These are phyloP conservation scores for Neodiprion lecontei DNA, from an alignment of 1,140 invertebrate species.

Conservation along the genomic window DNA sequence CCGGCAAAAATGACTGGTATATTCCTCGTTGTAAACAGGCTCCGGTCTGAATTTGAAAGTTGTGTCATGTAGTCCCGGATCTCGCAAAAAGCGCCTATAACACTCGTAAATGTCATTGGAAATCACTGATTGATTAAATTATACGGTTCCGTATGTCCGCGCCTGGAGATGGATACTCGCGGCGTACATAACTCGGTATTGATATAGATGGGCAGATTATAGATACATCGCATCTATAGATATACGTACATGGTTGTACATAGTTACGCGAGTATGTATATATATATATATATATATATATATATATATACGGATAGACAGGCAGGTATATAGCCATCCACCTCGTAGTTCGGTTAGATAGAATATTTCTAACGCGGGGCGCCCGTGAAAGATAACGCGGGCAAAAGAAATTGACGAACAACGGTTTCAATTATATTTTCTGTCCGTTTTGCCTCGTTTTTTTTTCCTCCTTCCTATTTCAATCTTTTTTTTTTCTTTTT, in stretches of 20 bases:
- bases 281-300: too few species aligned
- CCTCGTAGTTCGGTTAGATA: not conserved
- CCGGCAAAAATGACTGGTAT: not conserved
- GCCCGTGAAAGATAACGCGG: not conserved
- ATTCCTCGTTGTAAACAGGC: not conserved
- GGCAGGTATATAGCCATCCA: too few species aligned
- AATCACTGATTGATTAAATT: slow-evolving; percentile 6
- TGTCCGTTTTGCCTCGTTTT: slow-evolving; percentile 4
- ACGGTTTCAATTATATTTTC: slow-evolving; percentile 10
- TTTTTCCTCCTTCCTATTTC: slow-evolving; percentile 6
- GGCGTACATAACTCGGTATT: too few species aligned
- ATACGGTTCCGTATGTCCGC: not conserved
- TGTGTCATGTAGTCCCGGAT: not conserved
- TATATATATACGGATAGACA: too few species aligned
- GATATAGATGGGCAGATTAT: not conserved
- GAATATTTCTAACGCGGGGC: not conserved
- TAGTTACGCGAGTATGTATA: too few species aligned
- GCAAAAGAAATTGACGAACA: not conserved
- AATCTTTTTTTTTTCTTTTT: slow-evolving; percentile 7
- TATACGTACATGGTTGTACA: too few species aligned
- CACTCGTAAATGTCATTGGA: not conserved
- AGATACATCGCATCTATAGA: too few species aligned
- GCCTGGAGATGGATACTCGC: too few species aligned
- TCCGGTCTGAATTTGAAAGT: not conserved
- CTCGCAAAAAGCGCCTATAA: not conserved